Base-by-base conservation (phyloP, 1,140 invertebrate species). In the Chionoecetes opilio region DNA sequence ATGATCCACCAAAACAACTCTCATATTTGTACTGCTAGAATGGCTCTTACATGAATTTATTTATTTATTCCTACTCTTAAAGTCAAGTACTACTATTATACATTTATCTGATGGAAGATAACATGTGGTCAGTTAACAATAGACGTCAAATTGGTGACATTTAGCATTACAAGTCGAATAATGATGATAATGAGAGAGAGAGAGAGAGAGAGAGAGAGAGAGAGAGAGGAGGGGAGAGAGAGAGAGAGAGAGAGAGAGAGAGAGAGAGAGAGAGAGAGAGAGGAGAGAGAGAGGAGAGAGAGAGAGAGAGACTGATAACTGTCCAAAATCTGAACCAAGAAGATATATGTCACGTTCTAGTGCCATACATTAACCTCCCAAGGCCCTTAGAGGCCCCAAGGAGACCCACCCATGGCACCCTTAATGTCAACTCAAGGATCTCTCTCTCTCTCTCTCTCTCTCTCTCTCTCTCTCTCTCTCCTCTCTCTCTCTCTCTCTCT, bases 241-340 rank as follows among this genome's bases (percentile, higher is more conserved):
- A 87, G 85, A 87, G 85, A 87, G 85, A 87, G 85, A 87, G 85
- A 87, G 85, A 87, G 85, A 87, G 85, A 87, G 85, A 87, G 85
- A 87, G 85, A 87, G 85, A 87, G 32, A 3, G n/a, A 87, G 5
- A 9, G n/a, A 8, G 21, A 37, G 26, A 8, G n/a, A 85, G 5
- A 6, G n/a, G 82, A 8, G 82, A 34, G 5, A 26, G 26, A 31
- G 32, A 6, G 5, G 82, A 34, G 5, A 34, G 14, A 46, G 41
- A 46, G 14, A 46, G n/a, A n/a, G n/a, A n/a, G n/a, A n/a, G n/a
- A n/a, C n/a, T n/a, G n/a, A 17, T 9, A 53, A 53, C 46, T 17
- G 11, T 17, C 46, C 46, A 53, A 53, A 53, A 17, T 14, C 46
- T 53, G 46, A 53, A 53, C 46, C 46, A 2, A 17, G 11, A 53